Evolutionary conservation across 2,888 invertebrate genomes (phyloP), one percentile per base, ranked within the genome.

Genomic region (Erebia aethiops): DNA sequence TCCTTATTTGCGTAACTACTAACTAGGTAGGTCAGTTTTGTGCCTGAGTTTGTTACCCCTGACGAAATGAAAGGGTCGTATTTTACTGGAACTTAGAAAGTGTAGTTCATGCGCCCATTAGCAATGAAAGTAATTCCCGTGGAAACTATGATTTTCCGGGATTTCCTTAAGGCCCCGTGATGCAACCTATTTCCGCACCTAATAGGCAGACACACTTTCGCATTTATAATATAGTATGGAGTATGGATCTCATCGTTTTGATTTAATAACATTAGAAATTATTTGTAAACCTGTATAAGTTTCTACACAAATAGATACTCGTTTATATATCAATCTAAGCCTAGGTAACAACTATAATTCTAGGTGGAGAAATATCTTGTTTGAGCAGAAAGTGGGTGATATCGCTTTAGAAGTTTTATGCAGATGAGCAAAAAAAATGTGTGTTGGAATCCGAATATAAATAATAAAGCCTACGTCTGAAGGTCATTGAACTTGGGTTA

Each of bases 401-500:
- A 43, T 41, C 0, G 2, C 43, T 61, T 61, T 13, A 9, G 18
- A 18, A 61, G 16, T 43, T 13, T 61, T 21, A 62, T 62, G 21
- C 21, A 49, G 18, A 62, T 49, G 5, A 21, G 13, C 46, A 43
- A 46, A 49, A 62, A 46, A 62, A 8, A 49, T 8, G 43, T 43
- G 46, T 49, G 46, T 49, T 62, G 62, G 46, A 62, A 62, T 62
- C 10, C 46, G 21, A 49, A 62, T 21, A 49, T 46, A 46, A 61
- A 61, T 18, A 16, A 61, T 46, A 41, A 65, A 56, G 35, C 7
- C 5, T 35, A 35, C 57, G 57, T 58, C 16, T 67, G 67, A 58
- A 67, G 61, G 60, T 67, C 52, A 18, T 61, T 67, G 67, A 60
- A 60, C 67, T 67, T 41, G 43, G 10, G 67, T 61, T 67, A 52